These are phyloP conservation scores for Kuschelorhynchus macadamiae DNA, from an alignment of 2,888 invertebrate species.

Conservation along the genomic window DNA sequence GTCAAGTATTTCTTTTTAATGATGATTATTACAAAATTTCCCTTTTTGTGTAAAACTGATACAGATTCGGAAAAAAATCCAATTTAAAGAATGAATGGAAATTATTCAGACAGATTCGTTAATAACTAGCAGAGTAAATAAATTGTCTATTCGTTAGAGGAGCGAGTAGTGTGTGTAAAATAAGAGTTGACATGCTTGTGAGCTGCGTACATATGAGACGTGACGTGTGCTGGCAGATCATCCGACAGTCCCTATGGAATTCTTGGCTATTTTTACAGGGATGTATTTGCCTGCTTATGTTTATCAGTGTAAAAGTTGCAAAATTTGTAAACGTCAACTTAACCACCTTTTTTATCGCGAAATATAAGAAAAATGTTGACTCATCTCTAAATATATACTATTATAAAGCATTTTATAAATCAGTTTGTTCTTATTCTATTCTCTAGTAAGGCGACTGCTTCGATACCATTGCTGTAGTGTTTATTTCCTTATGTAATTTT, in stretches of 20 bases:
- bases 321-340: neutral
- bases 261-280: constrained; percentile 37
- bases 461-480: neutral
- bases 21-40: no score
- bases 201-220: constrained; percentile 56
- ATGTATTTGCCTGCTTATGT: constrained; percentile 8
- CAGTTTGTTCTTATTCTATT: no score
- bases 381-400: neutral
- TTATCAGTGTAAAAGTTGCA: neutral
- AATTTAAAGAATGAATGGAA: constrained; percentile 6
- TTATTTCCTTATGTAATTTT: no score
- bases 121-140: constrained; percentile 20
- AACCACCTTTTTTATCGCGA: neutral
- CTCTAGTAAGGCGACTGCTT: neutral
- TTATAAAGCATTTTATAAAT: no score
- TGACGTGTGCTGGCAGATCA: constrained; percentile 60
- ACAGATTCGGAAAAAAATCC: no score
- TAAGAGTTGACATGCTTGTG: constrained; percentile 46
- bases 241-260: constrained; percentile 57
- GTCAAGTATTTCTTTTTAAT: no score
- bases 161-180: constrained; percentile 43
- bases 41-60: no score
- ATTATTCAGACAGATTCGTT: constrained; percentile 5
- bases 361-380: neutral
- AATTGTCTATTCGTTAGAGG: constrained; percentile 43